phyloP scores from a whole-genome alignment of 2,888 invertebrate species.

The Dryococelus australis region DNA sequence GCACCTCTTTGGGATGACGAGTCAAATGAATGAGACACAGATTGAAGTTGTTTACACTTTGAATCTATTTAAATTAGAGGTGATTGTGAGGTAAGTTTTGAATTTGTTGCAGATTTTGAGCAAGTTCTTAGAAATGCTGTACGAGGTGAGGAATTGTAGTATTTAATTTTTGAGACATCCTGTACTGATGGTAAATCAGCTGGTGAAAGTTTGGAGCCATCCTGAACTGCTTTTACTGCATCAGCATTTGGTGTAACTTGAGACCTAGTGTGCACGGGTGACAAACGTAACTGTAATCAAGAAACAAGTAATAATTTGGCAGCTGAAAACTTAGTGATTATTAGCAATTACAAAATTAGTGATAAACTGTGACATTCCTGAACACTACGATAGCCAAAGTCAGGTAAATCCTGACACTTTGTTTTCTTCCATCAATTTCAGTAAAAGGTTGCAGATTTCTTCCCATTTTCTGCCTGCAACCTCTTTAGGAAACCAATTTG shows the following conservation, averaged over 20 bases:
- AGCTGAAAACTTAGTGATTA: too few species aligned
- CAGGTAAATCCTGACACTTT: slow-evolving; percentile 71
- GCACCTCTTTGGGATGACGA: too few species aligned
- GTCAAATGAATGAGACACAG: neutral
- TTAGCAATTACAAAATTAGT: neutral
- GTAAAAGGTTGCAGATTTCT: slow-evolving; percentile 82
- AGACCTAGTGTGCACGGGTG: neutral
- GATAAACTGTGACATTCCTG: neutral
- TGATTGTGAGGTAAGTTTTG: neutral
- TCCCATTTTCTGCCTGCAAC: slow-evolving; percentile 85
- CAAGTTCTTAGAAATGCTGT: neutral
- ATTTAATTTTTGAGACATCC: neutral
- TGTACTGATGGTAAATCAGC: neutral
- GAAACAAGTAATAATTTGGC: neutral
- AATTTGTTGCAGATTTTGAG: neutral
- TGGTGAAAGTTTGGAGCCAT: neutral
- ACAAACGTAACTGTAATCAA: neutral
- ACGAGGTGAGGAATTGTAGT: neutral
- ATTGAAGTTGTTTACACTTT: neutral
- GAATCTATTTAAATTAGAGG: neutral
- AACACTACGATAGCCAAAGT: slow-evolving; percentile 37
- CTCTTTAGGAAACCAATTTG: slow-evolving; percentile 88
- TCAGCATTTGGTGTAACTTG: too few species aligned
- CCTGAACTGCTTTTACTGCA: neutral
- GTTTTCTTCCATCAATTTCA: slow-evolving; percentile 75